Evolutionary conservation across 2,797 vertebrate species (phyloP).

Genomic region (Falco novaeseelandiae): DNA sequence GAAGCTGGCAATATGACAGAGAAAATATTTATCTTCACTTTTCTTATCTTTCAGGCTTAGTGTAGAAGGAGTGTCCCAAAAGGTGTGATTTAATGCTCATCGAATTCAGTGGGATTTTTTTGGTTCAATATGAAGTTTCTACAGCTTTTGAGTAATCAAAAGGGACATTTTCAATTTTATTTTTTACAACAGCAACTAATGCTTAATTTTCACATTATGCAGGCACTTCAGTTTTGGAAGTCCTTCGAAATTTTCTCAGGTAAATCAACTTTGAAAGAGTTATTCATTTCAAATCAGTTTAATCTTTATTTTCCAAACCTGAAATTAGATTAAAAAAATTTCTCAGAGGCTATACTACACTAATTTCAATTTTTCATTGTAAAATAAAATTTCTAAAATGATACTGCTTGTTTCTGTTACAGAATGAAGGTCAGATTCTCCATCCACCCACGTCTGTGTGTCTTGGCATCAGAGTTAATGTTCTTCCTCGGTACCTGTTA

Average conservation of each 20-base stretch:
- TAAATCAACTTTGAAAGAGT: background rate
- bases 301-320: background rate
- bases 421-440: background rate
- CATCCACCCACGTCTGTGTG: background rate
- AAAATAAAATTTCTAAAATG: background rate
- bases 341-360: background rate
- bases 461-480: background rate
- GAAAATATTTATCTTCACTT: background rate
- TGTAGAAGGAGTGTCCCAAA: background rate
- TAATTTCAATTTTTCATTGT: background rate
- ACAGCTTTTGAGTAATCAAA: background rate
- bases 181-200: background rate
- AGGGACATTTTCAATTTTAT: background rate
- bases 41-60: background rate
- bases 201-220: background rate
- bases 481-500: background rate
- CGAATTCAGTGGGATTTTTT: background rate
- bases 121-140: background rate
- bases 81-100: background rate
- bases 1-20: background rate
- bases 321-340: background rate
- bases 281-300: background rate
- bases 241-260: background rate
- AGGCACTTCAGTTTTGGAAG: background rate
- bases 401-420: background rate